A percentile compares a stretch with the other conserved stretches of the same genome.
Evolutionary conservation across 1,140 invertebrate genomes (phyloP).

Genomic region (Sipha flava): DNA sequence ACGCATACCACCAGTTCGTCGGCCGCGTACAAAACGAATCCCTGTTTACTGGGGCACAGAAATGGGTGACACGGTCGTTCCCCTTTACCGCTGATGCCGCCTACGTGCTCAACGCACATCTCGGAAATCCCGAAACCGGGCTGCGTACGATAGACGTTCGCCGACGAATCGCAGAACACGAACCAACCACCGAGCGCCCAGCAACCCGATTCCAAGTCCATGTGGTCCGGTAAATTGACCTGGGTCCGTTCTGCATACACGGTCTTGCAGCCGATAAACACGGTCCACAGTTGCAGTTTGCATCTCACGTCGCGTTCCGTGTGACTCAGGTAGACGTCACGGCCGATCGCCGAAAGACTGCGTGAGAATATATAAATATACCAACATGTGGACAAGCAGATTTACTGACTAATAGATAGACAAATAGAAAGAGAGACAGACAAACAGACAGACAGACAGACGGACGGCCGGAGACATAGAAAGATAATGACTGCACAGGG

Average conservation of each 20-base stretch:
- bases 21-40: not conserved
- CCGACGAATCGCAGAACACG: not conserved
- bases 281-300: constrained; percentile 3
- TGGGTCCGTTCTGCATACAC: not conserved
- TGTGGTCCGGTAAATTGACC: not conserved
- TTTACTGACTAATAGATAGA: too few species aligned
- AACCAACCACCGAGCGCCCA: not conserved
- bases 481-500: too few species aligned
- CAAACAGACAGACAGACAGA: too few species aligned
- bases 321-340: not conserved
- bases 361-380: too few species aligned
- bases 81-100: too few species aligned
- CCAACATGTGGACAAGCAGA: too few species aligned
- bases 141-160: not conserved
- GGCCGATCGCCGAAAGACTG: not conserved
- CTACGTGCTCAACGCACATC: not conserved
- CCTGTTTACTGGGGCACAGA: not conserved
- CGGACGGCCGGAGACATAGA: too few species aligned
- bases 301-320: not conserved
- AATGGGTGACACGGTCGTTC: too few species aligned
- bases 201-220: not conserved
- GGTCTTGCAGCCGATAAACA: not conserved
- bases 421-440: too few species aligned
- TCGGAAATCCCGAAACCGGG: not conserved
- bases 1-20: not conserved